Percentiles rank a stretch among this genome's conserved stretches.
phyloP scores from a whole-genome alignment of 1,140 invertebrate species.

The Zaprionus ornatus region DNA sequence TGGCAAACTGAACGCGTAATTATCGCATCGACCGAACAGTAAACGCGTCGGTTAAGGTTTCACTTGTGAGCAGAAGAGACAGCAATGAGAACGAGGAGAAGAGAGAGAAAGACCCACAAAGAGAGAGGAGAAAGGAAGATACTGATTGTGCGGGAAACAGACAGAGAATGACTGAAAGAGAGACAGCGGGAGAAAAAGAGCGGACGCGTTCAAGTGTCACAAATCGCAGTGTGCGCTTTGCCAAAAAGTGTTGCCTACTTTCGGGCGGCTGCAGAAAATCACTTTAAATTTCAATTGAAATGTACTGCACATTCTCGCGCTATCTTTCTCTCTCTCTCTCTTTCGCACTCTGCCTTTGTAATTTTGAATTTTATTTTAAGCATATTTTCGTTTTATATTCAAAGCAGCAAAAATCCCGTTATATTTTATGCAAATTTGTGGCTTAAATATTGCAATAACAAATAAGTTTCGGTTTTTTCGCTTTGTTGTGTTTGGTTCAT shows the following conservation, averaged over 20 bases:
- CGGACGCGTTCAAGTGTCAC: neutral
- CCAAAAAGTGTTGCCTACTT: slow-evolving; percentile 8
- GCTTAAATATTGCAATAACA: neutral
- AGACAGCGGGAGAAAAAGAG: neutral
- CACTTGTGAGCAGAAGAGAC: neutral
- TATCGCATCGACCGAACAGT: slow-evolving; percentile 14
- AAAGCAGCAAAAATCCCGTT: neutral
- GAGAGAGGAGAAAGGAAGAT: neutral
- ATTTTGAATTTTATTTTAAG: neutral
- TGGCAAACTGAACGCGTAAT: slow-evolving; percentile 21
- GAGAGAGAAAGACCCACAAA: neutral
- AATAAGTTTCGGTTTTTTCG: neutral
- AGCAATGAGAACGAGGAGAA: neutral
- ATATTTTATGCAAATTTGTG: neutral
- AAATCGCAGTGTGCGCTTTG: neutral
- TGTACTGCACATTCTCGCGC: neutral
- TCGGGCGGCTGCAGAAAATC: slow-evolving; percentile 8
- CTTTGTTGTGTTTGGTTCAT: neutral
- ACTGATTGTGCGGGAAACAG: too few relatives aligned
- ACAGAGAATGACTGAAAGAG: neutral
- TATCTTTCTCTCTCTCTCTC: neutral
- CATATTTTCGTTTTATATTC: neutral
- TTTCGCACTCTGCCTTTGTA: neutral
- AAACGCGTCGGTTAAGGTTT: slow-evolving; percentile 21
- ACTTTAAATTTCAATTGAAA: neutral